Evolutionary conservation across 1,140 invertebrate genomes (phyloP).

Genomic region (Nebria ingens): DNA sequence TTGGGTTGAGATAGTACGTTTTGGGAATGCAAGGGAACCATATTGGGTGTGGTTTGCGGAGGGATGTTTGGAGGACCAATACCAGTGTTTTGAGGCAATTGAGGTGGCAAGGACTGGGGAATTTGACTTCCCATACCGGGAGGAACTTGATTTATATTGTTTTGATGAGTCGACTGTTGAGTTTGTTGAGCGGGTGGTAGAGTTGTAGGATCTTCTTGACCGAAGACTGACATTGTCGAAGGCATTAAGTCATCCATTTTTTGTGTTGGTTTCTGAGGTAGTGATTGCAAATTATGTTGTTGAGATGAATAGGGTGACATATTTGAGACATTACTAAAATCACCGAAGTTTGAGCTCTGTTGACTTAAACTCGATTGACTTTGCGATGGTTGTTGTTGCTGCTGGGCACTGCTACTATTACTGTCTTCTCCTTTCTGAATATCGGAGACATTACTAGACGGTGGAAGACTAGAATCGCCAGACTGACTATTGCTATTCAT

Average conservation of each 20-base stretch:
- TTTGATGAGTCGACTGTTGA: neutral
- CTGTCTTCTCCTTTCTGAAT: slow-evolving; percentile 24
- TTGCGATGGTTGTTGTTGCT: slow-evolving; percentile 20
- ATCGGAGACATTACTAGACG: slow-evolving; percentile 25
- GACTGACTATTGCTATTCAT: slow-evolving; percentile 27
- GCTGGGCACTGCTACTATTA: slow-evolving; percentile 16
- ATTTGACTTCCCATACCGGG: neutral
- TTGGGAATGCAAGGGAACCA: neutral
- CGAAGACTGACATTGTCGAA: slow-evolving; percentile 25
- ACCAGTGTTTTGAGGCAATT: slow-evolving; percentile 21
- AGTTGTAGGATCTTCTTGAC: slow-evolving; percentile 26
- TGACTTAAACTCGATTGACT: slow-evolving; percentile 21
- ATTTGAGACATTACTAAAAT: slow-evolving; percentile 29
- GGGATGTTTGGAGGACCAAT: slow-evolving; percentile 16
- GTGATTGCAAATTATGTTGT: slow-evolving; percentile 28
- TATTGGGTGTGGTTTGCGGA: slow-evolving; percentile 14
- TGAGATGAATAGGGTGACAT: slow-evolving; percentile 27
- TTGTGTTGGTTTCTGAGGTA: slow-evolving; percentile 29
- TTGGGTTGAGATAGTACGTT: neutral
- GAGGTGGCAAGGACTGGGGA: slow-evolving; percentile 15
- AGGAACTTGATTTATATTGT: neutral
- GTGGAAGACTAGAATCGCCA: slow-evolving; percentile 22
- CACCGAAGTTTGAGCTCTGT: slow-evolving; percentile 24
- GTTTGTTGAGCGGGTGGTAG: slow-evolving; percentile 17
- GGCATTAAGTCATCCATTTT: slow-evolving; percentile 32